Base-by-base conservation (phyloP, 2,888 invertebrate species). In the Eurytoma adleriae region DNA sequence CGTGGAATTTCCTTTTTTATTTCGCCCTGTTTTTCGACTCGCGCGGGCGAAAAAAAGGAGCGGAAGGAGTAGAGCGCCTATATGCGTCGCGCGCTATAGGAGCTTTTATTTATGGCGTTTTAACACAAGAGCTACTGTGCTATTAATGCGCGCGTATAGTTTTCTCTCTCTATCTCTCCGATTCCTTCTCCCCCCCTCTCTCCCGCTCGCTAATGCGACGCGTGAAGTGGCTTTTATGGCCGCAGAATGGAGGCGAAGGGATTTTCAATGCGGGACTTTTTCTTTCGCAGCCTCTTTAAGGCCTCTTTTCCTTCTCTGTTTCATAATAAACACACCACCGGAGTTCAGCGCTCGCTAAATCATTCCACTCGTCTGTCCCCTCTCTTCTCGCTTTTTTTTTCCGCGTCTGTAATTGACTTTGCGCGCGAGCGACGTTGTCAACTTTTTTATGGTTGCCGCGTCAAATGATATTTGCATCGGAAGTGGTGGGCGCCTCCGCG, bases 181-280 rank as follows among this genome's bases (percentile, higher is more conserved):
- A 40, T 40, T 40, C 40, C 40, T 10, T 40, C 40, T 40, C 40
- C 0, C 40, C 40, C 40, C 10, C 40, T 40, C 40, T 4, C 40
- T 3, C 4, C 3, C 40, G 7, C 66, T 54, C 68, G 59, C 80
- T 80, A 80, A 81, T 78, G 75, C 69, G 76, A 68, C 76, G 67
- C 76, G 76, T 72, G 70, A 81, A 81, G 81, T 81, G 81, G 77
- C 81, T 78, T 78, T 74, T 76, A 80, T 57, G 80, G 72, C 56
- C 16, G 73, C 20, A 57, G 18, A 56, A 64, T 52, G 70, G 62
- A 27, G 48, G 56, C 27, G 56, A 70, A 54, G 61, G 56, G 74
- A 79, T 74, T 75, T 70, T 75, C 79, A 64, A 75, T 70, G 79
- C 74, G 50, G 56, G 48, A 64, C 74, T 64, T 71, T 70, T 70